These are phyloP conservation scores for Trichonephila clavata DNA, from an alignment of 1,140 invertebrate species.

Conservation along the genomic window DNA sequence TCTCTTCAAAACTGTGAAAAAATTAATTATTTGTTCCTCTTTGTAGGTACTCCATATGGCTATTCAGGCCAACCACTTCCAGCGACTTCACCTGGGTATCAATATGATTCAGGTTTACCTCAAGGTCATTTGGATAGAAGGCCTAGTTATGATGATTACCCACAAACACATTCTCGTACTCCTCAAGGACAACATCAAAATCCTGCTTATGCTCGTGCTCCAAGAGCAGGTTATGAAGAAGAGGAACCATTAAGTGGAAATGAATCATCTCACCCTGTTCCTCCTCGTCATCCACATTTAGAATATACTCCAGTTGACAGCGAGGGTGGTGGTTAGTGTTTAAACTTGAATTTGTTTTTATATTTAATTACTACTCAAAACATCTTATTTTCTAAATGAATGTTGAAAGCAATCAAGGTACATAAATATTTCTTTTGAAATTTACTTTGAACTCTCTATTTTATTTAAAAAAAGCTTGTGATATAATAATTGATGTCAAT, in stretches of 20 bases:
- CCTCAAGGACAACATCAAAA: constrained; percentile 48
- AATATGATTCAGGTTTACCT: constrained; percentile 77
- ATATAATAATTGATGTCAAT: too few species aligned
- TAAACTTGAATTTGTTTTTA: neutral
- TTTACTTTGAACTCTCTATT: too few species aligned
- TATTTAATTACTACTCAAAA: too few species aligned
- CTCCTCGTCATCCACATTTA: constrained; percentile 73
- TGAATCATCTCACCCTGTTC: constrained; percentile 65
- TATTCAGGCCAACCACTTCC: constrained; percentile 67
- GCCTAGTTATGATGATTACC: constrained; percentile 78
- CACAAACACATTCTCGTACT: neutral
- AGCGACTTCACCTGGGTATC: constrained; percentile 76
- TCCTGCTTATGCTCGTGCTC: constrained; percentile 49
- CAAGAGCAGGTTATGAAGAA: constrained; percentile 65
- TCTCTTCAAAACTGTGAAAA: too few species aligned
- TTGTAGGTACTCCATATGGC: constrained; percentile 76
- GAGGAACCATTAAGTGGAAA: constrained; percentile 50
- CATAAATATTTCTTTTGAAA: too few species aligned
- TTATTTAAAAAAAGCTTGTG: too few species aligned
- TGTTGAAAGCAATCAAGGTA: too few species aligned
- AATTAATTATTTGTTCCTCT: neutral
- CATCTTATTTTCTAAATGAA: too few species aligned
- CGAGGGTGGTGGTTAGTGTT: constrained; percentile 66
- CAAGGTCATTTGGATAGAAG: constrained; percentile 79
- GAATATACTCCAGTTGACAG: constrained; percentile 73